These are phyloP conservation scores for Triops cancriformis DNA, from an alignment of 1,140 invertebrate genomes.

Conservation along the genomic window DNA sequence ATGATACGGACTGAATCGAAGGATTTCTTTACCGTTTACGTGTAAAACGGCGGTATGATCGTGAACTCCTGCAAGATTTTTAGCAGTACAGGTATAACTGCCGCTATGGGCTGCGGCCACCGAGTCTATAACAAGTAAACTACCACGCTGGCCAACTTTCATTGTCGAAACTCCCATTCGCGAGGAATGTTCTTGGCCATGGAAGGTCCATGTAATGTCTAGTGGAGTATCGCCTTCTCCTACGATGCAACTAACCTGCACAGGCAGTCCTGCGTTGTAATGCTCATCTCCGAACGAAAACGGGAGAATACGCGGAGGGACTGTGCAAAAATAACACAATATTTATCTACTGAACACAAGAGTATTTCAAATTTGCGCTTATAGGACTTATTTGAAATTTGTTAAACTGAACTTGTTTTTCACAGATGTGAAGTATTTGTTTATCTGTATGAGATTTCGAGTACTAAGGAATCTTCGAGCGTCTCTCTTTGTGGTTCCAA, in stretches of 20 bases:
- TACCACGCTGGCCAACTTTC: conserved; percentile 57
- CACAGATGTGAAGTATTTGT: too few species aligned
- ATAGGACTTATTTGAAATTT: too few species aligned
- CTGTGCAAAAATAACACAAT: conserved; percentile 38
- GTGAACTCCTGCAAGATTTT: conserved; percentile 43
- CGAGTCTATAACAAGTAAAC: conserved; percentile 63
- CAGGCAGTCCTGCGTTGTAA: conserved; percentile 42
- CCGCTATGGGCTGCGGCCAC: conserved; percentile 63
- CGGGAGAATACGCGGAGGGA: conserved; percentile 53
- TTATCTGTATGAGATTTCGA: not conserved
- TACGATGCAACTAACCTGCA: conserved; percentile 65
- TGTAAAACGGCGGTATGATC: conserved; percentile 50
- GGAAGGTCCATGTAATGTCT: conserved; percentile 65
- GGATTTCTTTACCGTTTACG: too few species aligned
- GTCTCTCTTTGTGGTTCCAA: too few species aligned
- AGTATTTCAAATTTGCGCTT: too few species aligned
- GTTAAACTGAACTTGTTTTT: too few species aligned
- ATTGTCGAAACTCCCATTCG: conserved; percentile 36
- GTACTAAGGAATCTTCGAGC: not conserved
- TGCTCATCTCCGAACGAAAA: conserved; percentile 53
- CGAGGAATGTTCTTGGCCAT: conserved; percentile 45
- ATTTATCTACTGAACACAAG: not conserved
- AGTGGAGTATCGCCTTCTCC: conserved; percentile 74
- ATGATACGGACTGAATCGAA: too few species aligned
- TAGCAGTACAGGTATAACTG: conserved; percentile 68